Evolutionary conservation across 2,888 invertebrate species (phyloP), one percentile per base, ranked within the genome.

Genomic region (Pachycephus smyrnensis): DNA sequence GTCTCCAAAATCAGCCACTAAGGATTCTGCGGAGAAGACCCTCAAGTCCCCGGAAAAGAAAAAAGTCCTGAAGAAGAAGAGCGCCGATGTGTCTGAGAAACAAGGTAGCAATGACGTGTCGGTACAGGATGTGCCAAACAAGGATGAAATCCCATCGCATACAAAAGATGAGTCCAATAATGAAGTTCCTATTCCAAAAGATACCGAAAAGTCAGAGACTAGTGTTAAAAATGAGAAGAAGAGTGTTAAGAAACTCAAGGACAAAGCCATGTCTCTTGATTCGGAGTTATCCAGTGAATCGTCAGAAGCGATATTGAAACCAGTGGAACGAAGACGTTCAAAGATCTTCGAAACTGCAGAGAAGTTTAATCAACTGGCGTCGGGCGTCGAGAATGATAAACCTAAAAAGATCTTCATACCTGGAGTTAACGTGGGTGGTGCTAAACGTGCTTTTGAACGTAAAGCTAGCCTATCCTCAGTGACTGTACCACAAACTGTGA

Each of bases 401-500:
- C 95, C 95, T 68, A 97, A 96, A 91, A 97, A 97, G 91, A 93
- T 97, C 76, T 94, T 96, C 83, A 95, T 97, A 88, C 96, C 97
- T 40, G 94, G 94, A 55, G 96, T 97, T 30, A 97, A 96, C 90
- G 97, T 97, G 1, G 96, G 96, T 76, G 97, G 96, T 88, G 97
- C 96, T 85, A 97, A 97, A 86, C 96, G 96, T 86, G 97, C 96
- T 86, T 97, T 97, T 88, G 97, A 97, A 91, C 93, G 96, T 77
- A 95, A 96, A 90, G 96, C 96, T 0, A 95, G 95, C 75, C 92
- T 95, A 69, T 91, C 88, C 6, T 93, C 92, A 0, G 90, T 92
- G 55, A 87, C 90, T 3, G 87, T 91, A 2, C 84, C 88, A 0
- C 80, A 33, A 73, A 90, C 90, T 82, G 83, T 89, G 76, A 92